These are phyloP conservation scores for Stratiomys singularior DNA, from an alignment of 2,888 invertebrate species.

Conservation along the genomic window DNA sequence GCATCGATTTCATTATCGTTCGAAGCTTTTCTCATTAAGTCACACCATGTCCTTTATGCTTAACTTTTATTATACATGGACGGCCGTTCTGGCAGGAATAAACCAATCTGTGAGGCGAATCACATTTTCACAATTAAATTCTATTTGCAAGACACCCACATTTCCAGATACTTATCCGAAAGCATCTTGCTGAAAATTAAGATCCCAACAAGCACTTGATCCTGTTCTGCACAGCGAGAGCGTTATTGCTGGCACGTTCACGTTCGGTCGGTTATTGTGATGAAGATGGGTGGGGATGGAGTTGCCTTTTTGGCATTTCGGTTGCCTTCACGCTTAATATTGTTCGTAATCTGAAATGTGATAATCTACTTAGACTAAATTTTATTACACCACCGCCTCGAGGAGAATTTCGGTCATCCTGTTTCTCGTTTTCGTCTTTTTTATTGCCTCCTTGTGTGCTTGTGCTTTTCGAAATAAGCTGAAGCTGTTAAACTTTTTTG, in stretches of 20 bases:
- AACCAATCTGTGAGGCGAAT: neutral
- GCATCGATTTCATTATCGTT: no score
- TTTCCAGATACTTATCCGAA: constrained; percentile 2
- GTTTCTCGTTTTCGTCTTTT: neutral
- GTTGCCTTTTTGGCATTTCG: constrained; percentile 2
- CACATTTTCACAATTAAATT: neutral
- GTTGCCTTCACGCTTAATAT: constrained; percentile 1
- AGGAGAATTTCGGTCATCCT: constrained; percentile 4
- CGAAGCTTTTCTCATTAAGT: no score
- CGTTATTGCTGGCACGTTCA: no score
- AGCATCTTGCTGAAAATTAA: constrained; percentile 5
- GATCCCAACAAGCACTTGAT: neutral
- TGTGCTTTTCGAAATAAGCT: neutral
- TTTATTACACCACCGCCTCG: constrained; percentile 19
- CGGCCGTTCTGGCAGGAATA: neutral
- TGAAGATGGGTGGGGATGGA: no score
- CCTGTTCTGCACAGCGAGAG: no score
- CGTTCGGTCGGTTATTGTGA: no score
- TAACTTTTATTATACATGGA: neutral
- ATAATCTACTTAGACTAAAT: constrained; percentile 41
- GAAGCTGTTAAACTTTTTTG: neutral
- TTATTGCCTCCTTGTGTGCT: neutral
- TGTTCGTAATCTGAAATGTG: constrained; percentile 30
- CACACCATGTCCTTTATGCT: no score
- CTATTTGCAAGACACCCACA: neutral